phyloP scores from a whole-genome alignment of 2,888 invertebrate species.

The Oscheius sp. region DNA sequence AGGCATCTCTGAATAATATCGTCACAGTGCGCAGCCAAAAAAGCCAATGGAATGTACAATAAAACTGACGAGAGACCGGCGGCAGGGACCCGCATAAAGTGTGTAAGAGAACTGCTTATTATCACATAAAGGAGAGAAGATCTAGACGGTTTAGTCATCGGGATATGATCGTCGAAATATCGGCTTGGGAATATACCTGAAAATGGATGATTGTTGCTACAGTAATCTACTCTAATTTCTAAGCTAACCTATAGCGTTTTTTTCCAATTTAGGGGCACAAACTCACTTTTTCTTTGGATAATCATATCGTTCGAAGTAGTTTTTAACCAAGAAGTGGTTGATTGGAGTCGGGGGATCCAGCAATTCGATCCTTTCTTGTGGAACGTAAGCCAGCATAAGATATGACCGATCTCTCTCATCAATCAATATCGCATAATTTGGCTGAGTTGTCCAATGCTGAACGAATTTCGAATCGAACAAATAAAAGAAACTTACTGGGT shows the following conservation, averaged over 20 bases:
- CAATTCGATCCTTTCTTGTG: conserved; percentile 71
- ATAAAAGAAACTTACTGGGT: conserved; percentile 64
- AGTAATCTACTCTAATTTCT: too few species aligned
- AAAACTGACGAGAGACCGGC: background rate
- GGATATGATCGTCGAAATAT: conserved; percentile 6
- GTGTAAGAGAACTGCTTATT: background rate
- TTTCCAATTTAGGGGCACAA: too few species aligned
- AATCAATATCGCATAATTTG: conserved; percentile 74
- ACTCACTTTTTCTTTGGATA: conserved; percentile 17
- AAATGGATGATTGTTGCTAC: background rate
- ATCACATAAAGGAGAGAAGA: background rate
- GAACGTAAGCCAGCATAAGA: conserved; percentile 73
- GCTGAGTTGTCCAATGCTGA: conserved; percentile 60
- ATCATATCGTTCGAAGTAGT: conserved; percentile 71
- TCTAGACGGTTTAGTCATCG: conserved; percentile 9
- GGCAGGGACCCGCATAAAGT: background rate
- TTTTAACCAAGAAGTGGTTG: conserved; percentile 71
- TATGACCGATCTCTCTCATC: conserved; percentile 73
- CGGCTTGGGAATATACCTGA: conserved; percentile 17
- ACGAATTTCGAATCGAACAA: too few species aligned
- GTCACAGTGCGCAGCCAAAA: background rate
- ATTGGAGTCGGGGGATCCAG: too few species aligned
- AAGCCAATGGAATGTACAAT: background rate
- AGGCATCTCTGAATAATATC: too few species aligned
- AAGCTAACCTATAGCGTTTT: too few species aligned